Evolutionary conservation across 2,888 invertebrate genomes (phyloP), one percentile per base, ranked within the genome.

Genomic region (Allolobophora icterica): DNA sequence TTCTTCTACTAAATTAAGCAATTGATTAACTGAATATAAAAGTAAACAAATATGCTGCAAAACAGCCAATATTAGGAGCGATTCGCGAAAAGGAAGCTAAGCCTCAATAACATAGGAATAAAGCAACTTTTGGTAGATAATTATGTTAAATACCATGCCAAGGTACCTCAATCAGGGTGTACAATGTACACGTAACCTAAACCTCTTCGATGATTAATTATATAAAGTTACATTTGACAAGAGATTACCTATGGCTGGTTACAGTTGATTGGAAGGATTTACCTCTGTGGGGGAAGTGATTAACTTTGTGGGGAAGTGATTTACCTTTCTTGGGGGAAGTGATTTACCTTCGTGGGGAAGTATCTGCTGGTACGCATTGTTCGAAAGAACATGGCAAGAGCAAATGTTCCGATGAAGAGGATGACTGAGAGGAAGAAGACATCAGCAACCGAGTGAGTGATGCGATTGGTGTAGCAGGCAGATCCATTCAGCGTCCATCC

Each of bases 401-500:
- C 96, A 95, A 98, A 99, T 84, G 99, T 99, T 93, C 98, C 98
- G 94, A 97, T 95, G 95, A 99, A 99, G 92, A 99, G 96, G 92
- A 99, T 96, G 93, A 98, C 96, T 91, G 98, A 98, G 98, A 99
- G 98, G 92, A 99, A 96, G 96, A 97, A 98, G 92, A 99, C 98
- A 95, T 99, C 98, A 6, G 92, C 91, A 13, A 92, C 90, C 30
- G 90, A 71, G 17, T 91, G 38, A 30, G 92, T 91, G 35, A 92
- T 90, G 42, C 33, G 42, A 1, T 40, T n/a, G 4, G 24, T 21
- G 42, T n/a, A 35, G 58, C 92, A 92, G 45, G 91, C 91, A 35
- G 91, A 19, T 2, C 92, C 92, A 21, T 52, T 84, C 71, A 92
- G 83, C 33, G 33, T 71, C 90, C 92, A 52, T 34, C 90, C 90